A percentile compares a stretch with the other conserved stretches of the same genome.
Evolutionary conservation across 2,888 invertebrate genomes (phyloP).

Genomic region (Drosophila anceps): DNA sequence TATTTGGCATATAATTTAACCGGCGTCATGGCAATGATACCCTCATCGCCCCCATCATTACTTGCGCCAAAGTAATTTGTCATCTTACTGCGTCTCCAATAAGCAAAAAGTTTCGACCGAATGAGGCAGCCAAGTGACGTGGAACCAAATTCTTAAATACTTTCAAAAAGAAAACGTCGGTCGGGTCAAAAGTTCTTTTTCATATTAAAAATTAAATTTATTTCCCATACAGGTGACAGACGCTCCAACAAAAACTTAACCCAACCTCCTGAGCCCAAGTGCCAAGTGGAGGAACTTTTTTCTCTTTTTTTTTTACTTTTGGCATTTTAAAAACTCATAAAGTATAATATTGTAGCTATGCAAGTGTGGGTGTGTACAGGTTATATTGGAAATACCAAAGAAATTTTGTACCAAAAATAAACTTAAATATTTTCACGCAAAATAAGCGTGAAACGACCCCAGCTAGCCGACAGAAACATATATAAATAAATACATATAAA

Average conservation of each 20-base stretch:
- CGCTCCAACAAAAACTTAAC: constrained; percentile 30
- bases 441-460: constrained; percentile 31
- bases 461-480: constrained; percentile 9
- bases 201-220: constrained; percentile 56
- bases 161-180: constrained; percentile 42
- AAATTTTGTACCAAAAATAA: constrained; percentile 41
- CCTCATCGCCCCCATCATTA: constrained; percentile 20
- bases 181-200: constrained; percentile 35
- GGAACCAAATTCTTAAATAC: constrained; percentile 31
- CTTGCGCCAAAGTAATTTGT: constrained; percentile 69
- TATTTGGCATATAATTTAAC: constrained; percentile 79
- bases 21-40: constrained; percentile 70
- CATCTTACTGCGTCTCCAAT: constrained; percentile 50
- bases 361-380: background rate
- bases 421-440: constrained; percentile 22
- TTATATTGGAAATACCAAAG: constrained; percentile 41
- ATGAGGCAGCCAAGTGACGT: constrained; percentile 16
- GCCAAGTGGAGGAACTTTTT: constrained; percentile 43
- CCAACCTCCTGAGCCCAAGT: background rate
- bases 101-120: constrained; percentile 28
- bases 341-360: constrained; percentile 33
- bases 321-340: constrained; percentile 61
- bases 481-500: background rate
- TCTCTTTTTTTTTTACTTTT: background rate
- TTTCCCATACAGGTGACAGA: constrained; percentile 57